Evolutionary conservation across 2,113 vertebrate species (phyloP).

Genomic region (Cygnus buccinator): DNA sequence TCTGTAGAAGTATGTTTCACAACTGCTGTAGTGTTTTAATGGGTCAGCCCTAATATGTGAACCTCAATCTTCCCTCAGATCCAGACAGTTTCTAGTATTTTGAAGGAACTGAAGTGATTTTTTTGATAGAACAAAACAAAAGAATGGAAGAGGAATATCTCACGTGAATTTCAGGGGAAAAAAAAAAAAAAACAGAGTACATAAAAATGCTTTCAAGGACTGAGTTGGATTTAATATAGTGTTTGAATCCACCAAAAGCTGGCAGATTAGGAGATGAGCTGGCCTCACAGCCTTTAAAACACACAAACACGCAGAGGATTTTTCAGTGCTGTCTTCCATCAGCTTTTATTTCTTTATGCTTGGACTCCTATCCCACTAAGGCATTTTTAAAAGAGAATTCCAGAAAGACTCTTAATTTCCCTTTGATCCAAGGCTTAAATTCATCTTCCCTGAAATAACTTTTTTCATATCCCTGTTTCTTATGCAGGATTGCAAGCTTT

Average conservation of each 20-base stretch:
- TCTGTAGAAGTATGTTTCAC: neutral
- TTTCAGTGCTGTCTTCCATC: neutral
- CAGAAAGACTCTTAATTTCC: neutral
- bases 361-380: neutral
- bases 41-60: neutral
- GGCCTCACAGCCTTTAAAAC: neutral
- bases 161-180: neutral
- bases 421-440: neutral
- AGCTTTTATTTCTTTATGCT: neutral
- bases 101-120: neutral
- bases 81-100: neutral
- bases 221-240: slow-evolving; percentile 15
- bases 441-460: neutral
- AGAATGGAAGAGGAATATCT: neutral
- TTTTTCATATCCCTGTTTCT: slow-evolving; percentile 1
- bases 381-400: neutral
- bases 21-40: neutral
- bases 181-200: neutral
- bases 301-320: neutral
- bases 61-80: neutral
- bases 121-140: neutral
- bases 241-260: slow-evolving; percentile 7
- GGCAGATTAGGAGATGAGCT: slow-evolving; percentile 13
- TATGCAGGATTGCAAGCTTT: neutral
- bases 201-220: slow-evolving; percentile 16